Conservation (phyloP, 2,888 invertebrate genomes). For the Diarsia dahlii region DNA sequence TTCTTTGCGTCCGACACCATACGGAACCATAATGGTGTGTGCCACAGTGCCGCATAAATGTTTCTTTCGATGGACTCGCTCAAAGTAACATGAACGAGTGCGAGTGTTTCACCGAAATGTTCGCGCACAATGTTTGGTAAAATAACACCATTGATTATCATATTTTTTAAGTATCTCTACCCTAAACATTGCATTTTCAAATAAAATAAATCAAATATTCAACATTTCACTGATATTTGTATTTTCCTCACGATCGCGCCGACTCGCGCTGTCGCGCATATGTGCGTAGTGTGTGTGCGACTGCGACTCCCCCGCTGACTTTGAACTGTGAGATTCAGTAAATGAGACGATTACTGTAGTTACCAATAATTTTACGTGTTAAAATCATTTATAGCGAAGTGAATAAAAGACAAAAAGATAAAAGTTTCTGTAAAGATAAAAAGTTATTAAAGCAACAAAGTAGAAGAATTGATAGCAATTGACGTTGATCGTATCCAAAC, state of each 20-base stretch:
- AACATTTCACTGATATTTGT: slow-evolving; percentile 15
- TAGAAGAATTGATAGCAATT: slow-evolving; percentile 28
- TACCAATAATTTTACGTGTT: slow-evolving; percentile 5
- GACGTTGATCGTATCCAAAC: slow-evolving; percentile 28
- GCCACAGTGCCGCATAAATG: no score
- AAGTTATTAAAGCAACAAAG: slow-evolving; percentile 38
- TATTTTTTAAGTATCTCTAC: neutral
- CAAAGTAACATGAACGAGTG: no score
- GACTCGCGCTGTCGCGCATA: neutral
- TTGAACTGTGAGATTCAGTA: slow-evolving; percentile 28
- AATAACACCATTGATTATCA: no score
- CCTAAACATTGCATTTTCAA: neutral
- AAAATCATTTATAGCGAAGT: slow-evolving; percentile 10
- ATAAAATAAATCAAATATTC: slow-evolving; percentile 2
- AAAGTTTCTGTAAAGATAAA: slow-evolving; percentile 26
- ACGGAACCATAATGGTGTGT: no score
- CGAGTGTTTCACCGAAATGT: no score
- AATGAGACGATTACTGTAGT: slow-evolving; percentile 27
- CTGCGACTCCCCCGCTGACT: slow-evolving; percentile 35
- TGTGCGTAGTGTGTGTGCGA: neutral
- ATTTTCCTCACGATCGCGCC: neutral
- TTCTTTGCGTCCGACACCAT: no score
- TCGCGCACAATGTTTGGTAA: no score
- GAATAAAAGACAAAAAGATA: neutral
- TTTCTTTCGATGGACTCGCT: no score